These are phyloP conservation scores for Gallinago jamesoni DNA, from an alignment of 2,113 vertebrate genomes.

Conservation along the genomic window DNA sequence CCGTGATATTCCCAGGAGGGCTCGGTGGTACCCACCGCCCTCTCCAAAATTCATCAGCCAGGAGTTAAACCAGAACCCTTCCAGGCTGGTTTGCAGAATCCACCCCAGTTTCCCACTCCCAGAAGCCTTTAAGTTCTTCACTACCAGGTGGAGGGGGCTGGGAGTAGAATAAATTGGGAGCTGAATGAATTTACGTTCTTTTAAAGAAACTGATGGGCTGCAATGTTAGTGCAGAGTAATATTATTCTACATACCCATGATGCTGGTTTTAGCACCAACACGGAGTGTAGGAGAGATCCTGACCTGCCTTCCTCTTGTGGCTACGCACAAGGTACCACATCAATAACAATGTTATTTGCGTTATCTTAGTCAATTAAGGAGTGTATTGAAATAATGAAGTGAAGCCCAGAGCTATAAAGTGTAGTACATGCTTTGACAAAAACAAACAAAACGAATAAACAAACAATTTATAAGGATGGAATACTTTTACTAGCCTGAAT, in stretches of 20 bases:
- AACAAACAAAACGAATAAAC: neutral
- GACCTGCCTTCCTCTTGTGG: neutral
- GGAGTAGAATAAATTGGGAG: neutral
- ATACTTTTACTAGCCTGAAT: neutral
- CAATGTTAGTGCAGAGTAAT: neutral
- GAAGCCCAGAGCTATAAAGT: neutral
- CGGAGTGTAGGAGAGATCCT: neutral
- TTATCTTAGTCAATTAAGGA: slow-evolving; percentile 12
- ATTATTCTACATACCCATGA: neutral
- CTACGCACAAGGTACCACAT: neutral
- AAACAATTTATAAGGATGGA: neutral
- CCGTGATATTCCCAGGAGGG: neutral
- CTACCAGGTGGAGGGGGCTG: neutral
- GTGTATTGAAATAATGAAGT: neutral
- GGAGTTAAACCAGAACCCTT: neutral
- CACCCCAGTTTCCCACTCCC: neutral
- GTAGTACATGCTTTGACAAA: neutral
- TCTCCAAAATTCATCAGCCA: neutral
- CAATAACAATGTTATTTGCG: neutral
- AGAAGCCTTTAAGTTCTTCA: neutral
- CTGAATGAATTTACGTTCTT: rapidly evolving
- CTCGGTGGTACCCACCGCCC: neutral
- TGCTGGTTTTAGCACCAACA: neutral
- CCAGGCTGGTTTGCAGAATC: neutral
- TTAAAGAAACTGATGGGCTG: neutral